phyloP scores from a whole-genome alignment of 2,113 vertebrate genomes.

The Petrocephalus zakoni region DNA sequence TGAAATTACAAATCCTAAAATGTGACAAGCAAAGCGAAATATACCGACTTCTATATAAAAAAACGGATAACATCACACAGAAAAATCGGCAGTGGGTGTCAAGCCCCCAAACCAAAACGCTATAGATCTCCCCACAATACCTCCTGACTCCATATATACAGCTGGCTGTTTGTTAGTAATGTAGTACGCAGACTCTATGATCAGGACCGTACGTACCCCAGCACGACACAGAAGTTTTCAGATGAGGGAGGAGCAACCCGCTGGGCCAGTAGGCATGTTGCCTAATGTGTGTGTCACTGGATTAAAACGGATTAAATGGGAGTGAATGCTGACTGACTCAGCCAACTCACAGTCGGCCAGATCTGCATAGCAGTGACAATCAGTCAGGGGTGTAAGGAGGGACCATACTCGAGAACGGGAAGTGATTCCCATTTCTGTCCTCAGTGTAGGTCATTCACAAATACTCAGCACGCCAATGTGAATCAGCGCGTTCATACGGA shows the following conservation, averaged over 20 bases:
- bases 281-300: background rate
- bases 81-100: background rate
- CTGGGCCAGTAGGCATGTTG: background rate
- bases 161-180: background rate
- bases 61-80: background rate
- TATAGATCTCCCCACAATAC: background rate
- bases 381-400: background rate
- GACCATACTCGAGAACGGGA: background rate
- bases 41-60: background rate
- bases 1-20: background rate
- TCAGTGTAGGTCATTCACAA: slow-evolving; percentile 59
- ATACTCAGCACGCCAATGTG: slow-evolving; percentile 56
- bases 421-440: slow-evolving; percentile 43
- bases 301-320: slow-evolving; percentile 51
- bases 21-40: background rate
- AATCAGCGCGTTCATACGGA: slow-evolving; percentile 60
- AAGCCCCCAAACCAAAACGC: background rate
- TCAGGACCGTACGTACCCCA: slow-evolving; percentile 9
- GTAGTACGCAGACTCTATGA: slow-evolving; percentile 20
- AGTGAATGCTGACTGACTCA: background rate
- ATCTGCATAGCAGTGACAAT: background rate
- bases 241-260: background rate
- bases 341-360: background rate
- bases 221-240: background rate
- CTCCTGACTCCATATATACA: background rate